phyloP scores from a whole-genome alignment of 2,888 invertebrate genomes.

The Aphodius granarius region DNA sequence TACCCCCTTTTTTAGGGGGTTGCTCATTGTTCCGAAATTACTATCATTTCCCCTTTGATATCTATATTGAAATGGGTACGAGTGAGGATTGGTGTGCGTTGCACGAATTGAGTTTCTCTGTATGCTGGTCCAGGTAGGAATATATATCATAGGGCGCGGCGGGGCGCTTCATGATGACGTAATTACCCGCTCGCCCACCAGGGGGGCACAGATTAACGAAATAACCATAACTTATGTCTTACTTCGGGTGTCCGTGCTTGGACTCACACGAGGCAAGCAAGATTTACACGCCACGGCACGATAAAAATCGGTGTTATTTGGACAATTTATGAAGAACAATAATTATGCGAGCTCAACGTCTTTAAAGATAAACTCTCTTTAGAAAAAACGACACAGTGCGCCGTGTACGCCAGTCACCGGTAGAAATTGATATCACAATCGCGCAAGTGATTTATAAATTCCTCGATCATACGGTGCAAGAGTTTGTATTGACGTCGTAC shows the following conservation, averaged over 20 bases:
- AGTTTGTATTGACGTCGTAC: background rate
- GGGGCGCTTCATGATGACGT: conserved; percentile 48
- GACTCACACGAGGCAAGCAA: conserved; percentile 38
- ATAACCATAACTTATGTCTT: conserved; percentile 49
- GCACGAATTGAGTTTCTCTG: background rate
- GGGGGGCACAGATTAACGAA: conserved; percentile 49
- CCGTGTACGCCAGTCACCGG: background rate
- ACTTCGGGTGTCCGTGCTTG: conserved; percentile 29
- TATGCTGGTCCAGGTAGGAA: conserved; percentile 37
- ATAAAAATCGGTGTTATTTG: conserved; percentile 20
- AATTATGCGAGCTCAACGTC: conserved; percentile 1
- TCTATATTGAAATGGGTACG: conserved; percentile 1
- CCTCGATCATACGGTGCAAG: background rate
- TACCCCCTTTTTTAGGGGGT: conserved; percentile 2
- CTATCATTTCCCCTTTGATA: conserved; percentile 31
- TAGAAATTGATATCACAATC: background rate
- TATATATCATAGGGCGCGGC: conserved; percentile 45
- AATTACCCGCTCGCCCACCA: conserved; percentile 48
- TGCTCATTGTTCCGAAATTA: conserved; percentile 28
- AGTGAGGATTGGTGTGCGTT: background rate
- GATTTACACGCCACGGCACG: conserved; percentile 13
- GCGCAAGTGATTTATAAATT: background rate
- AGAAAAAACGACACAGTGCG: background rate
- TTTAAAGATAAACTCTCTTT: background rate
- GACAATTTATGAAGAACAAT: conserved; percentile 7